Conservation (phyloP, 2,797 vertebrate species). For the Lepilemur ruficaudatus region DNA sequence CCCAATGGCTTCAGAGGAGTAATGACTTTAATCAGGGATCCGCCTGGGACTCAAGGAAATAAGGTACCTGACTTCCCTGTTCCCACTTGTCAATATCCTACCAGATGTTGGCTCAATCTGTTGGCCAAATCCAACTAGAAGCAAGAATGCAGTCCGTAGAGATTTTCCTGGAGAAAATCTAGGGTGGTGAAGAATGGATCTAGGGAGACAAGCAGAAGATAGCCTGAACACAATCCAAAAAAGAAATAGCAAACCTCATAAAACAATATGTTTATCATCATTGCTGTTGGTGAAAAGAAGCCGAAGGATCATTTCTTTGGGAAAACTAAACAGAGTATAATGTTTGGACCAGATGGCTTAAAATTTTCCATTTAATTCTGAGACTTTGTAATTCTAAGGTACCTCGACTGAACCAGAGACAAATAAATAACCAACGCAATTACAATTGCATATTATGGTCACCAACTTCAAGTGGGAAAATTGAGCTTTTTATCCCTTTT, state of each 20-base stretch:
- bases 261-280: neutral
- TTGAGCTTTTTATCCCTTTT: constrained; percentile 48
- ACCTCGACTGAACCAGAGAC: neutral
- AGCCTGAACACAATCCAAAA: neutral
- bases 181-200: neutral
- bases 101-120: neutral
- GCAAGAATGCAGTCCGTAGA: neutral
- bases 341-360: neutral
- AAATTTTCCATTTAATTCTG: neutral
- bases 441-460: neutral
- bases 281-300: neutral
- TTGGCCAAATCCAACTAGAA: neutral
- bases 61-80: neutral
- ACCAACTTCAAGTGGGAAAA: neutral
- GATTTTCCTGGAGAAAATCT: neutral
- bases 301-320: neutral
- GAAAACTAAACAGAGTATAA: neutral
- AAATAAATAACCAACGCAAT: neutral
- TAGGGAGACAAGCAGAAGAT: neutral
- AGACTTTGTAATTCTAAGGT: neutral
- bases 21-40: neutral
- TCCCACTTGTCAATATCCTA: neutral
- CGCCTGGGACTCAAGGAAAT: neutral
- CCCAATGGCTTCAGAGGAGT: neutral
- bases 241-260: no score